Conservation (phyloP, 2,113 vertebrate genomes). For the Siniperca knerii region DNA sequence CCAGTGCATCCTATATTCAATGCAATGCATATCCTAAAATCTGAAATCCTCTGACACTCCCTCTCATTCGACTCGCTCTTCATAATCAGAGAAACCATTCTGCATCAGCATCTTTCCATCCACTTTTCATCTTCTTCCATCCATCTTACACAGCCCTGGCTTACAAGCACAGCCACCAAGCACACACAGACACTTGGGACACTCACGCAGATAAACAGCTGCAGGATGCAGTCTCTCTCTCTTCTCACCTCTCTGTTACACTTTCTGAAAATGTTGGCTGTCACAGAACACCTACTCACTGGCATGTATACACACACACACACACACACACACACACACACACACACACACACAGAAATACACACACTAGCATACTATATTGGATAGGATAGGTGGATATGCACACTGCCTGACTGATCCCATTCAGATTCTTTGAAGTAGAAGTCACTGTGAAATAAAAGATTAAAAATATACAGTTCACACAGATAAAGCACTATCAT, state of each 20-base stretch:
- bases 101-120: constrained; percentile 28
- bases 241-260: constrained; percentile 14
- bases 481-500: constrained; percentile 15
- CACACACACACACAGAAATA: constrained; percentile 5
- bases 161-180: background rate
- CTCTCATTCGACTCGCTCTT: background rate
- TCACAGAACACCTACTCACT: constrained; percentile 38
- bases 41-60: background rate
- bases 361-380: constrained; percentile 2
- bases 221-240: constrained; percentile 14
- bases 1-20: background rate
- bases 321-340: constrained; percentile 12
- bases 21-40: background rate
- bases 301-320: constrained; percentile 13
- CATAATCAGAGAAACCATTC: constrained; percentile 9
- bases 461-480: background rate
- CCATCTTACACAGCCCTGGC: constrained; percentile 1
- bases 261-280: constrained; percentile 27
- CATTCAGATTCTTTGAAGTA: constrained; percentile 4
- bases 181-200: constrained; percentile 2
- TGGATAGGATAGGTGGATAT: background rate
- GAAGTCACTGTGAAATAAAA: constrained; percentile 10
- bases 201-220: constrained; percentile 6
- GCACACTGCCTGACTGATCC: constrained; percentile 29
- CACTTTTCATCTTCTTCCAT: constrained; percentile 8